Base-by-base conservation (phyloP, 2,888 invertebrate genomes). In the Mantis religiosa region DNA sequence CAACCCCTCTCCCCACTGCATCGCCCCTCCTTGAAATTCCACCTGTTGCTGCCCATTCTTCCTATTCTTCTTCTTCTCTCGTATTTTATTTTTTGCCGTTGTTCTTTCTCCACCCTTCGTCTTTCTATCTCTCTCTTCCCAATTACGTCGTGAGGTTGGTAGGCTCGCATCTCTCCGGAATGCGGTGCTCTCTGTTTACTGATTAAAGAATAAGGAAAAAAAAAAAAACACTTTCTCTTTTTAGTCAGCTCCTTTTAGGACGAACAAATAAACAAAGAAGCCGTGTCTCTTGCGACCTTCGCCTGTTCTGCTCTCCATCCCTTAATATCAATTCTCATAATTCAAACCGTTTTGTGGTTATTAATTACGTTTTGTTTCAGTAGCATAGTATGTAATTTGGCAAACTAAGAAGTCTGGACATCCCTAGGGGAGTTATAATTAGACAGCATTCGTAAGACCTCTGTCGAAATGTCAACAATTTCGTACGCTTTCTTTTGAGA, bases 1-100 rank as follows among this genome's bases (percentile, higher is more conserved):
- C 85, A 47, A 47, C 28, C 47, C 47, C 41, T 34, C 84, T 41
- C 84, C 30, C 41, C 47, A 8, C 47, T 85, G 20, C 20, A 71
- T 15, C 20, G 3, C 25, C 54, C 54, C 54, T n/a, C 85, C 85
- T 41, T n/a, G 41, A 85, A 85, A 85, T 85, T 85, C 85, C 85
- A 85, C 85, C 85, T 85, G 85, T 85, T 85, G 85, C 85, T 41
- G 85, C 85, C 27, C 85, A 47, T 85, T 85, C 85, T 85, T 85
- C 85, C 85, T 47, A 54, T 30, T 84, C 84, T 84, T 34, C 41
- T 34, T 84, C 84, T 84, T 47, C 84, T 41, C 41, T 84, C 54
- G 54, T 71, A 71, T 71, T 71, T 71, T 71, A 71, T 71, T 71
- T 71, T 71, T 71, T 71, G 54, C 54, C 54, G 54, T 71, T 71